A percentile compares a stretch with the other conserved stretches of the same genome.
Conservation (phyloP, 2,888 invertebrate species). For the Sclerodermus sp. region DNA sequence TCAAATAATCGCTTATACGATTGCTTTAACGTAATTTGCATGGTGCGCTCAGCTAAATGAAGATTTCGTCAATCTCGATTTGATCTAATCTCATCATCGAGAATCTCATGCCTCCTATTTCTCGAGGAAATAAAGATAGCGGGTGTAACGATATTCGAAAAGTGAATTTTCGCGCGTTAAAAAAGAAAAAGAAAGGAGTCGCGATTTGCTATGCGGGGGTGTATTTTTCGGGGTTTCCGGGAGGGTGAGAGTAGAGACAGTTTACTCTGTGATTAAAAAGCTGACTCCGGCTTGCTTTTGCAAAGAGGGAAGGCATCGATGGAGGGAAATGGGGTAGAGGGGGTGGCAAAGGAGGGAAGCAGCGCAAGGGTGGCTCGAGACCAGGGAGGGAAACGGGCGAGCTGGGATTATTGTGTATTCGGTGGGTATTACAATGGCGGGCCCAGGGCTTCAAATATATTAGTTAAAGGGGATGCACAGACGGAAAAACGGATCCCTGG, state of each 20-base stretch:
- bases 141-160: too few species aligned
- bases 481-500: slow-evolving; percentile 27
- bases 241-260: slow-evolving; percentile 13
- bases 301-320: slow-evolving; percentile 3
- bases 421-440: slow-evolving; percentile 41
- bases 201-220: too few species aligned
- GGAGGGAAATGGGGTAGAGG: slow-evolving; percentile 8
- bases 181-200: too few species aligned
- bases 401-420: slow-evolving; percentile 41
- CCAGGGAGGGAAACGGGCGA: slow-evolving; percentile 14
- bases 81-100: too few species aligned
- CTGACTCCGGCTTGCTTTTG: slow-evolving; percentile 32
- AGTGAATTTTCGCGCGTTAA: too few species aligned
- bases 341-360: slow-evolving; percentile 2
- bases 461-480: slow-evolving; percentile 43
- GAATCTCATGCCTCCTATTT: too few species aligned
- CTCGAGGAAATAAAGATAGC: too few species aligned
- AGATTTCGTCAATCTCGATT: too few species aligned
- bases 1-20: too few species aligned
- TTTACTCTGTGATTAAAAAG: slow-evolving; percentile 45
- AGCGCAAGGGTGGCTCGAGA: slow-evolving; percentile 3
- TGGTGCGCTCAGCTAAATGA: too few species aligned
- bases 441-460: slow-evolving; percentile 41
- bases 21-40: too few species aligned
- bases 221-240: slow-evolving; percentile 22